Evolutionary conservation across 1,140 invertebrate genomes (phyloP).

Genomic region (Drosophila rufa): DNA sequence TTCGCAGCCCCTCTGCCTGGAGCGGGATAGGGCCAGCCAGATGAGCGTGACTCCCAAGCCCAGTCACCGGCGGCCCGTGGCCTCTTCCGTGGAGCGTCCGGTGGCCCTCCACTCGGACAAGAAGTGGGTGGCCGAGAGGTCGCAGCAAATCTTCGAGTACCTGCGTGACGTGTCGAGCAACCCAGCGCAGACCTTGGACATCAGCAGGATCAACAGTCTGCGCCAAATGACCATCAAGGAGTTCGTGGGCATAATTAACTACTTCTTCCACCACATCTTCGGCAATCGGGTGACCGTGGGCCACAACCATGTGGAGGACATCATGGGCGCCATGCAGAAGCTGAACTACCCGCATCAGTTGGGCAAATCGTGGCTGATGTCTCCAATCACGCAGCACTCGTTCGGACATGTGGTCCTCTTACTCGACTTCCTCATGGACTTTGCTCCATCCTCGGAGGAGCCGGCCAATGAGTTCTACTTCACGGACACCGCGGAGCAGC

Average conservation of each 20-base stretch:
- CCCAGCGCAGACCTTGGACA: slow-evolving; percentile 28
- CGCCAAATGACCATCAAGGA: slow-evolving; percentile 81
- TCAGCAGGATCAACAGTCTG: slow-evolving; percentile 52
- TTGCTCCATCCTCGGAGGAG: slow-evolving; percentile 41
- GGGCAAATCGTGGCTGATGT: slow-evolving; percentile 77
- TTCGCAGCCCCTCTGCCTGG: slow-evolving; percentile 22
- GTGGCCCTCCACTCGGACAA: slow-evolving; percentile 68
- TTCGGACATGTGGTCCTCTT: slow-evolving; percentile 80
- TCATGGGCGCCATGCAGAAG: slow-evolving; percentile 67
- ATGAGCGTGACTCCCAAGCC: slow-evolving; percentile 37
- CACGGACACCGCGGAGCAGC: slow-evolving; percentile 62
- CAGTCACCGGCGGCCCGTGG: background rate
- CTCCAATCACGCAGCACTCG: slow-evolving; percentile 74
- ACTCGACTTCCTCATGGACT: slow-evolving; percentile 76
- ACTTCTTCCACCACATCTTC: slow-evolving; percentile 64
- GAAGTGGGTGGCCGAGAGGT: slow-evolving; percentile 77
- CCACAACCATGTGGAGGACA: slow-evolving; percentile 75
- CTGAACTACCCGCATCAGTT: slow-evolving; percentile 71
- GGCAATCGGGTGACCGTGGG: slow-evolving; percentile 63
- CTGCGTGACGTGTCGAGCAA: slow-evolving; percentile 32
- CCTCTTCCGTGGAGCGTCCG: slow-evolving; percentile 59
- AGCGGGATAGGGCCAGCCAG: slow-evolving; percentile 37
- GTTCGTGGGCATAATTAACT: slow-evolving; percentile 72
- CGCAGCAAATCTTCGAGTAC: slow-evolving; percentile 66
- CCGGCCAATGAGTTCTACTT: slow-evolving; percentile 51